A percentile compares a stretch with the other conserved stretches of the same genome.
phyloP scores from a whole-genome alignment of 2,113 vertebrate genomes.

The Phasianus colchicus region DNA sequence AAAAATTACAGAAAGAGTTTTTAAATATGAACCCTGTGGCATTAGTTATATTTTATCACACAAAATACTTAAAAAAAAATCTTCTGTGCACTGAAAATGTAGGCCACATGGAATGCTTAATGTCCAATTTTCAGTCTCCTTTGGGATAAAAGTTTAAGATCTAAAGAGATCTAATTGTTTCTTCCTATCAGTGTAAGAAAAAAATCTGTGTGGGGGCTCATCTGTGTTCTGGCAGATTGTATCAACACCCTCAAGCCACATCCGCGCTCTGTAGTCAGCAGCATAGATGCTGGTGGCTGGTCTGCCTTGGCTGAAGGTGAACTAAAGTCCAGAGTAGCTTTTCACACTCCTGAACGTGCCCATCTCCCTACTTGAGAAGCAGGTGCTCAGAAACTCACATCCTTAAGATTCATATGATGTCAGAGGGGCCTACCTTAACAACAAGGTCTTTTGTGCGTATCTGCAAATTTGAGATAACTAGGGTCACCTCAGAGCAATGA shows the following conservation, averaged over 20 bases:
- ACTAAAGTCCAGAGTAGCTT: neutral
- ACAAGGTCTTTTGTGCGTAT: neutral
- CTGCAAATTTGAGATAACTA: neutral
- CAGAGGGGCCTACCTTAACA: neutral
- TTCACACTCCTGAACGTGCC: neutral
- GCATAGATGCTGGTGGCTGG: neutral
- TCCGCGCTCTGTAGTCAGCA: neutral
- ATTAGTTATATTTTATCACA: neutral
- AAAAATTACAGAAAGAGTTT: neutral
- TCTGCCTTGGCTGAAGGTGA: neutral
- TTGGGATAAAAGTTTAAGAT: neutral
- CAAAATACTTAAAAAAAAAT: neutral
- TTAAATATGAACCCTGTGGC: neutral
- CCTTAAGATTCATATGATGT: neutral
- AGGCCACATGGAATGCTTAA: neutral
- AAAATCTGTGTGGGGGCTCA: neutral
- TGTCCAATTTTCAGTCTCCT: neutral
- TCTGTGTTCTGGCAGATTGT: neutral
- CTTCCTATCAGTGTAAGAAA: neutral
- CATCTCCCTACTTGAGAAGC: rapidly evolving
- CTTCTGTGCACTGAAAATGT: neutral
- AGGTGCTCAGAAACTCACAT: neutral
- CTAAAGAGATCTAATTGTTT: neutral
- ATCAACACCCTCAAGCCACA: rapidly evolving
- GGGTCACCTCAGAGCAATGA: neutral